Conservation (phyloP, 2,113 vertebrate species). For the Malurus cyaneus region DNA sequence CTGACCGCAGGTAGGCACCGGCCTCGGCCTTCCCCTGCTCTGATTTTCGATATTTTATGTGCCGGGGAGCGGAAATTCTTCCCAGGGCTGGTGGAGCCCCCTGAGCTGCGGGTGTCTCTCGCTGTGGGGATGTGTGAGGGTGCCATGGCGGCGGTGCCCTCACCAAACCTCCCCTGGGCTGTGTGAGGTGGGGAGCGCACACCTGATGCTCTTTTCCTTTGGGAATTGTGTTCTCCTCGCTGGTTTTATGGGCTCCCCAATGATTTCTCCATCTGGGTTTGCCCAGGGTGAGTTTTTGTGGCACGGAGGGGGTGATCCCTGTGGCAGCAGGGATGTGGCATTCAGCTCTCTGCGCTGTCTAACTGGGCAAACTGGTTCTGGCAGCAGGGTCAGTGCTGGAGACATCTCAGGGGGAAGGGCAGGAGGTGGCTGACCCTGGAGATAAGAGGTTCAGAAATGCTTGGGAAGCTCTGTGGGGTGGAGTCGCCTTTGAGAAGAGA, state of each 20-base stretch:
- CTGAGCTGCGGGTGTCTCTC: accelerated
- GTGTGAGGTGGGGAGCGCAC: accelerated
- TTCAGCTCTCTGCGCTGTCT: not conserved
- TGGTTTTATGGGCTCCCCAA: not conserved
- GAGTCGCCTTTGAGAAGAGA: not conserved
- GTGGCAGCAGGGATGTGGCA: not conserved
- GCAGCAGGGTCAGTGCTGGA: not conserved
- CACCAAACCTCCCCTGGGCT: accelerated
- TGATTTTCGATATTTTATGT: accelerated
- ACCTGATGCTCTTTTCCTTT: not conserved
- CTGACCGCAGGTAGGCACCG: not conserved
- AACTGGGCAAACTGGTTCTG: slow-evolving; percentile 2
- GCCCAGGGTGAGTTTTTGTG: not conserved
- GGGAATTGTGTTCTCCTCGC: not conserved
- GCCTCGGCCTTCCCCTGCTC: accelerated
- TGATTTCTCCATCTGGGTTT: not conserved
- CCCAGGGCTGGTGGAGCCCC: accelerated
- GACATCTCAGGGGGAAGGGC: not conserved
- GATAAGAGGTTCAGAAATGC: not conserved
- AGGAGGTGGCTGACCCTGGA: not conserved
- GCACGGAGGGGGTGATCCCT: not conserved
- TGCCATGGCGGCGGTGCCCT: not conserved
- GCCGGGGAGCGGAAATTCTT: not conserved
- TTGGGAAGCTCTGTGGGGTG: not conserved
- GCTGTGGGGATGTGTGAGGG: accelerated